Evolutionary conservation across 30 jellyfish, hydroid and myxozoan genomes (phyloP), one percentile per base, ranked within the genome.

Genomic region (Mastigias papua): DNA sequence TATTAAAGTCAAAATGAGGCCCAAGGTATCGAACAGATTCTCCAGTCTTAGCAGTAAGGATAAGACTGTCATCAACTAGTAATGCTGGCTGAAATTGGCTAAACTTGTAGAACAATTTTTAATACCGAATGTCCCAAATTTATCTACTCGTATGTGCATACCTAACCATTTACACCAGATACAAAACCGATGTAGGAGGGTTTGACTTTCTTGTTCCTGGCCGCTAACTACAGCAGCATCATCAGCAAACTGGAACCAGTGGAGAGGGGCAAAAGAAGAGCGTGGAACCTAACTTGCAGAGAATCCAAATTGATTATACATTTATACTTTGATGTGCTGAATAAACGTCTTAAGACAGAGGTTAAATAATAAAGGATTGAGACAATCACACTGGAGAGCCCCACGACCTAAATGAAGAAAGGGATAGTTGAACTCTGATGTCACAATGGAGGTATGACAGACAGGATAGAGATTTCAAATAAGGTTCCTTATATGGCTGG

Each of bases 351-450:
- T 66, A 66, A 66, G 32, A 60, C 72, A 60, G 17, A 60, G 72
- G 17, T 60, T 7, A 26, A 60, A 66, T n/a, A 66, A 66, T 19
- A 66, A 20, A 25, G 78, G 46, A 46, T 46, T 29, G 7, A 25
- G 46, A 25, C 35, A 66, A 13, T 66, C 78, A 13, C 78, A 48
- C n/a, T 66, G 78, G 20, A 66, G 78, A 28, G 31, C 78, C 26
- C 78, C 78, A 66, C 49, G 48, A 25, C 25, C 49, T 13, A 27
- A 48, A 66, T 27, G 29, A 60, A 60, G 29, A 26, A 60, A 60
- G 17, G 72, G 32, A 26, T 6, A 20, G 6, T n/a, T 26, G 32
- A 60, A 60, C 32, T 60, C 9, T 17, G 29, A 20, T n/a, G 32
- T 20, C 9, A 60, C 32, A 26, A 60, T 60, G 17, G 72, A 60